Evolutionary conservation across 2,113 vertebrate genomes (phyloP), one percentile per base, ranked within the genome.

Genomic region (Ceyx margarethae): DNA sequence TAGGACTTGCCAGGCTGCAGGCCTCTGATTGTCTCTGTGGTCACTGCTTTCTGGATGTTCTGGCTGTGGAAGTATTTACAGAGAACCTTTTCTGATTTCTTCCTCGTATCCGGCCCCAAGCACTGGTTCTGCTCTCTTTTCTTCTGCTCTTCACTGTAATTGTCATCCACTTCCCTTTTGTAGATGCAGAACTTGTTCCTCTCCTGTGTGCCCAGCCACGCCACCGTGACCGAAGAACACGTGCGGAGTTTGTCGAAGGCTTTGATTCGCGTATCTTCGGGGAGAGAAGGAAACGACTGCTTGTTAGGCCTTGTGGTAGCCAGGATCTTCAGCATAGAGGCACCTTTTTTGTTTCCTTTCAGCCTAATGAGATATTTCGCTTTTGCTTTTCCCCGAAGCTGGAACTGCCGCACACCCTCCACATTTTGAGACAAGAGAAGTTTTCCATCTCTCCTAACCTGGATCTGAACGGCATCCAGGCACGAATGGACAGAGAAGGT

Each of bases 31-130:
- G 98, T 99, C 96, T 99, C 99, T 90, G 99, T 99, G 85, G 99
- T 99, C 91, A 99, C 99, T 45, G 99, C 99, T 91, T 98, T 99
- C 97, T 99, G 99, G 75, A 98, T 98, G 94, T 99, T 99, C 60
- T 98, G 98, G 93, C 99, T 99, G 95, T 99, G 98, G 97, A 99
- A 99, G 79, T 99, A 99, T 97, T 99, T 99, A 98, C 99, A 99
- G 89, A 99, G 98, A 85, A 99, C 98, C 91, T 99, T 99, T 81
- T 99, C 99, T 0, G 98, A 98, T 95, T 98, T 99, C 97, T 98
- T 98, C 90, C 99, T 98, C 0, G 96, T 98, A 45, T 99, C 98
- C 4, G 99, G 99, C 18, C 99, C 99, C 20, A 99, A 97, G 62
- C 99, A 99, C 68, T 98, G 99, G 97, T 99, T 99, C 93, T 98